phyloP scores from a whole-genome alignment of 2,888 invertebrate species.

The Drosophila mayaguana region DNA sequence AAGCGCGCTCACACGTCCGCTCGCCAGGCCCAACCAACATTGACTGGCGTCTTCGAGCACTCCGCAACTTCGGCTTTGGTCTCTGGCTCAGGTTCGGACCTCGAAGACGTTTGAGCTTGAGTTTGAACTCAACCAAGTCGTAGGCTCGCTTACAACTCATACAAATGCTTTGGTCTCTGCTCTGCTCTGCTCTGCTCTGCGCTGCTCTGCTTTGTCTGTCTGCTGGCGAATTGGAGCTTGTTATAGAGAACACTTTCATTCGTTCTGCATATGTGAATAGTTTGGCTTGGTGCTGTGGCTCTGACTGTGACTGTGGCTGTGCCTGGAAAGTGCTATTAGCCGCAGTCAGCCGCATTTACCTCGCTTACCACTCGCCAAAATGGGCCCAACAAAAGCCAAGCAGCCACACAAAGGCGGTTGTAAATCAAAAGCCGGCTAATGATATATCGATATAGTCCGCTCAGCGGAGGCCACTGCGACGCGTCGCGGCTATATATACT shows the following conservation, averaged over 20 bases:
- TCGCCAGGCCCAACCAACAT: constrained; percentile 75
- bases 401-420: constrained; percentile 74
- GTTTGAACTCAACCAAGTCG: constrained; percentile 64
- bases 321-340: constrained; percentile 74
- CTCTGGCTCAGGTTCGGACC: constrained; percentile 32
- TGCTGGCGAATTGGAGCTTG: constrained; percentile 60
- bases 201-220: constrained; percentile 26
- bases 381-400: constrained; percentile 64
- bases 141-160: constrained; percentile 58
- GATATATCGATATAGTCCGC: constrained; percentile 76
- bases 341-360: constrained; percentile 47
- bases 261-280: constrained; percentile 69
- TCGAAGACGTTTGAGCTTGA: constrained; percentile 68
- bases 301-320: too few species aligned
- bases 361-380: constrained; percentile 52
- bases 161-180: constrained; percentile 30
- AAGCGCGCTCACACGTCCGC: constrained; percentile 73
- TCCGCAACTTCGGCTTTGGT: constrained; percentile 76
- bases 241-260: constrained; percentile 77
- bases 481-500: constrained; percentile 58
- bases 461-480: constrained; percentile 31
- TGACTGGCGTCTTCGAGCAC: constrained; percentile 69
- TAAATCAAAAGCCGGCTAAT: constrained; percentile 78
- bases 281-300: constrained; percentile 27
- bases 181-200: not conserved